Base-by-base conservation (phyloP, 1,140 invertebrate species). In the Drosophila neocordata region DNA sequence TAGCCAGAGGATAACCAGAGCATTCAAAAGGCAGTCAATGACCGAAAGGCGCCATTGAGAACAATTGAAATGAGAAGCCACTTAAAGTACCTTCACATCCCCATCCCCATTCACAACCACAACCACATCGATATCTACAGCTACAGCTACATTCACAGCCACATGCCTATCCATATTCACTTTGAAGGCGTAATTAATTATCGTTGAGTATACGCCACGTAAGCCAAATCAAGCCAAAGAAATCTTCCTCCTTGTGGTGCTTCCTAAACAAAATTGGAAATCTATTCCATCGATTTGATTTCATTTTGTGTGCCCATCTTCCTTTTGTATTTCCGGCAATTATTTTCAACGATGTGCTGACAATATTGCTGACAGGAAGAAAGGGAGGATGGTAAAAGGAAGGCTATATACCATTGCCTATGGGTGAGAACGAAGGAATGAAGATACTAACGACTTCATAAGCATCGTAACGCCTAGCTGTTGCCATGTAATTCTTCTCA, bases 271-370 rank as follows among this genome's bases (percentile, higher is more conserved):
- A 87, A 87, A 87, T 88, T 87, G 82, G 65, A 82, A 88, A 87
- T 87, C 78, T 82, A 78, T 87, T 82, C 65, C 57, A 37, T 71
- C 69, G 37, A 78, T 79, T 87, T 68, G 69, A 77, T 82, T 78
- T 78, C 71, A 67, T 79, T 87, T 87, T 55, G 52, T 27, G 58
- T 55, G 67, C 59, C 41, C 63, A 65, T 55, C 68, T 88, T 88
- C 75, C 79, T 76, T 87, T 87, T 87, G 83, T 88, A 88, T 87
- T 83, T 87, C 83, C 79, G 82, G 75, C 82, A 87, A 87, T 87
- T 87, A 87, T 85, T 85, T 87, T 85, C 78, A 70, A 85, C 68
- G 82, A 87, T 88, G 75, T 87, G 53, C 53, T 56, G 82, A 81
- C 77, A 81, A 81, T 81, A 81, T 71, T 79, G 77, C 73, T 60